Conservation (phyloP, 2,797 vertebrate genomes). For the Pyrocephalus nanus region DNA sequence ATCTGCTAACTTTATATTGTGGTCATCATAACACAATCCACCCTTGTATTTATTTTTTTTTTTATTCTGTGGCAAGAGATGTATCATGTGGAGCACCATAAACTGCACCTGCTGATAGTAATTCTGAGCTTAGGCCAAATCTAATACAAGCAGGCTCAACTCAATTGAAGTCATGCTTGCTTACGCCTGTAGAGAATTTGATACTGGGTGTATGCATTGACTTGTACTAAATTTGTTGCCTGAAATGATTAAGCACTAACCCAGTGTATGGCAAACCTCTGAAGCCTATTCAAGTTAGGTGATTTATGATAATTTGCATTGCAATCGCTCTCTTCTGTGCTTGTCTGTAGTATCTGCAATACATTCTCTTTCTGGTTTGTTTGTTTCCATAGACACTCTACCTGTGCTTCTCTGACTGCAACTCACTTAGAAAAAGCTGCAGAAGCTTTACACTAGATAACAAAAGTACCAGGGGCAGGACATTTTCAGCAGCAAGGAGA, state of each 20-base stretch:
- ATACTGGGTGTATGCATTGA: background rate
- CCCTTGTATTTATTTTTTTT: background rate
- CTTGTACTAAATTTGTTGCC: background rate
- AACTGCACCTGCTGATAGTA: background rate
- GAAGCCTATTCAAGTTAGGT: background rate
- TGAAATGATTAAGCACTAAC: background rate
- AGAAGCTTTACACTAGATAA: background rate
- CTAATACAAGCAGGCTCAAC: background rate
- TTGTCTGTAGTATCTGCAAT: background rate
- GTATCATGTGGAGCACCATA: background rate
- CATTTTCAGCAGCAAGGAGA: background rate
- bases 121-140: background rate
- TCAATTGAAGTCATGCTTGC: background rate
- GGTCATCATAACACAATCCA: background rate
- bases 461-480: background rate
- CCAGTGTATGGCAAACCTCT: background rate
- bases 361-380: background rate
- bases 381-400: background rate
- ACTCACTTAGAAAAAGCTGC: background rate
- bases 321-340: background rate
- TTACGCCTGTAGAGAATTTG: background rate
- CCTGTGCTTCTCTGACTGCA: background rate
- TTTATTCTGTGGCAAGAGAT: background rate
- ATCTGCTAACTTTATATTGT: background rate
- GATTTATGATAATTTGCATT: slow-evolving; percentile 13